These are phyloP conservation scores for Jacana jacana DNA, from an alignment of 2,113 vertebrate species.

Conservation along the genomic window DNA sequence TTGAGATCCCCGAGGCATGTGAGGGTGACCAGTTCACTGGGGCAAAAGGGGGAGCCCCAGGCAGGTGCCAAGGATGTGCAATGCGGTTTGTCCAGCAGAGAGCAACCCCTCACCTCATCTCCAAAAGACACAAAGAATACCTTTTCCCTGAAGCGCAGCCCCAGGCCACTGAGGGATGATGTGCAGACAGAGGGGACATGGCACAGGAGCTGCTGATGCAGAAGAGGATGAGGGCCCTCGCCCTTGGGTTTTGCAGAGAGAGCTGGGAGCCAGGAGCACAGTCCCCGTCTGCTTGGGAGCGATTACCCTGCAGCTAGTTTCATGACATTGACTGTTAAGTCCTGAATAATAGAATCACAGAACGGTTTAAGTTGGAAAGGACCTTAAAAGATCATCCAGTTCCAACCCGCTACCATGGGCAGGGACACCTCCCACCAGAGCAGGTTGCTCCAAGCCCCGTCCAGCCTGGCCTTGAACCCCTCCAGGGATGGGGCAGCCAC, in stretches of 20 bases:
- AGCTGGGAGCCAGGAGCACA: background rate
- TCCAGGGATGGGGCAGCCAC: no score
- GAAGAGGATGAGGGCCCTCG: background rate
- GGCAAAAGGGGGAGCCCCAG: accelerated
- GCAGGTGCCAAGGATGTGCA: background rate
- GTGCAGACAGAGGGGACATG: background rate
- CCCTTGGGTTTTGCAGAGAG: background rate
- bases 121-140: no score
- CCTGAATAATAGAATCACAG: background rate
- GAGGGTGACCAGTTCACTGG: background rate
- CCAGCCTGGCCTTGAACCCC: no score
- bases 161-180: no score
- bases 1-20: background rate
- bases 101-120: no score
- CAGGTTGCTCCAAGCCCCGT: no score
- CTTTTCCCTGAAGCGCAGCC: no score
- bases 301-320: background rate
- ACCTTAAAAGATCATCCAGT: no score
- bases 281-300: background rate
- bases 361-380: no score
- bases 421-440: no score
- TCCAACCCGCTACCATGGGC: no score
- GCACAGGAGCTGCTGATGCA: background rate
- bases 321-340: background rate
- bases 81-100: no score